Base-by-base conservation (phyloP, 2,888 invertebrate genomes). In the Pseudolycoriella hygida region DNA sequence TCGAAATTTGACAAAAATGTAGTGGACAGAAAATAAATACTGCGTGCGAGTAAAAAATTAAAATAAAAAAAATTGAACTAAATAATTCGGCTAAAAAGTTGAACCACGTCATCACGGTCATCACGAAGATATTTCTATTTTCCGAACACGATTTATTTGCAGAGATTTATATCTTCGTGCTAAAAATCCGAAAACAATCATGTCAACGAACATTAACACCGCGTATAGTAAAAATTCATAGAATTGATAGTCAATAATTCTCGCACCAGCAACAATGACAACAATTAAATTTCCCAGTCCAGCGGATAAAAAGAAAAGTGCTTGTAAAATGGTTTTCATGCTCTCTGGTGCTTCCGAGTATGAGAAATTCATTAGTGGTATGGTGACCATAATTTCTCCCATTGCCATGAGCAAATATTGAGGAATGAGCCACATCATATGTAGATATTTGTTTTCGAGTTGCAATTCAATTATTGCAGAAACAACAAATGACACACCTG, bases 221-320 rank as follows among this genome's bases (percentile, higher is more conserved):
- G 90, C 85, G 60, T 90, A 96, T 18, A 94, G 67, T 69, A 90
- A 82, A 64, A 92, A 89, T 59, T 92, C 89, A 52, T 17, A 6
- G 62, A 82, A 85, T 84, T 92, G 73, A 12, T 73, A 75, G 1
- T 80, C 71, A 58, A 92, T 79, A 48, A 83, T 70, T 49, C 77
- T 73, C 11, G 76, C 71, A 60, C 88, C 81, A 15, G 89, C 85
- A 20, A 97, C 77, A 43, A 92, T 75, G 30, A 93, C 80, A 1
- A 96, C 93, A 46, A 98, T 79, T 3, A 96, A 66, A 65, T 96
- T 96, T 37, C 97, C 97, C 56, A 94, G 73, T 0, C 94, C 90
- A 0, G 87, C 85, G 0, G 94, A 93, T 46, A 97, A 66, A n/a
- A 92, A 69, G 89, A 94, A 97, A 5, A 80, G 76, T 0, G 96